A percentile compares a stretch with the other conserved stretches of the same genome.
Evolutionary conservation across 2,888 invertebrate genomes (phyloP).

Genomic region (Germaria angustata): DNA sequence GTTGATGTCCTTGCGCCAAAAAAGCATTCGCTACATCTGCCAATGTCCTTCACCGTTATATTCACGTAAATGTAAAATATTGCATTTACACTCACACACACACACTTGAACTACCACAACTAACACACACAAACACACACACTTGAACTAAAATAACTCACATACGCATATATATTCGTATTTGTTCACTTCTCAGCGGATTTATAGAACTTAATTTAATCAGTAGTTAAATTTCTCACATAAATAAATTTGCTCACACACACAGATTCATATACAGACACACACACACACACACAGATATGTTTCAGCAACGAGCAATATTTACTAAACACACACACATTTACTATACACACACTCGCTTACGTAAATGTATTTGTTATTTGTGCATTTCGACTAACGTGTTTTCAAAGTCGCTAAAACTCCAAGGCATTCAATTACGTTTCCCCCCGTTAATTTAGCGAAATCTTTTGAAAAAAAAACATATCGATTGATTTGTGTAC

Average conservation of each 20-base stretch:
- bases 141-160: neutral
- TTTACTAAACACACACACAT: neutral
- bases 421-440: slow-evolving; percentile 9
- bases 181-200: neutral
- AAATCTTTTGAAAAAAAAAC: slow-evolving; percentile 44
- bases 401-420: slow-evolving; percentile 39
- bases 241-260: slow-evolving; percentile 8
- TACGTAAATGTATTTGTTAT: slow-evolving; percentile 24
- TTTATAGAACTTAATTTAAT: slow-evolving; percentile 47
- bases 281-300: neutral
- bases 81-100: slow-evolving; percentile 42
- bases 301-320: too few species aligned
- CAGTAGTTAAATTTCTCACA: slow-evolving; percentile 27
- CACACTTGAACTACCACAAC: neutral
- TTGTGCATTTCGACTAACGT: neutral
- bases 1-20: slow-evolving; percentile 69
- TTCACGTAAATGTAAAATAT: slow-evolving; percentile 65
- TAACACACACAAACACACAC: neutral
- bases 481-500: slow-evolving; percentile 54
- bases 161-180: neutral
- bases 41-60: slow-evolving; percentile 69
- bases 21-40: slow-evolving; percentile 61
- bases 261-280: neutral
- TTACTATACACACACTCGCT: neutral
- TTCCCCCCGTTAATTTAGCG: slow-evolving; percentile 4